Evolutionary conservation across 2,797 vertebrate genomes (phyloP).

Genomic region (Aplochiton taeniatus): DNA sequence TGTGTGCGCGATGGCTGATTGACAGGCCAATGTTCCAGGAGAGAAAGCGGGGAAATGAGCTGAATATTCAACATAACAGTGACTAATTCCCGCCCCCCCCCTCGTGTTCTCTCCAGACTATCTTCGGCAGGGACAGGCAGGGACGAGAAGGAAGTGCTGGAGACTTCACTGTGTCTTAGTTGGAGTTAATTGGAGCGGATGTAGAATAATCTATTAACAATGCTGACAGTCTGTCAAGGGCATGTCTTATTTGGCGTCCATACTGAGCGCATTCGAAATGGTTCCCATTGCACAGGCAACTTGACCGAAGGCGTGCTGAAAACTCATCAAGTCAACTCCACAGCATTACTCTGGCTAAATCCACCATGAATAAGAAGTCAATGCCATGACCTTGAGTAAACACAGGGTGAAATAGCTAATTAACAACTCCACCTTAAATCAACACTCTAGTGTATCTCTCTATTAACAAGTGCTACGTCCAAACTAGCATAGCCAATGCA

Average conservation of each 20-base stretch:
- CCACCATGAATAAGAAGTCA: neutral
- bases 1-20: constrained; percentile 55
- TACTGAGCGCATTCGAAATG: constrained; percentile 11
- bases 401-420: neutral
- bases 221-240: constrained; percentile 22
- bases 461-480: neutral
- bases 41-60: constrained; percentile 46
- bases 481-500: too few species aligned
- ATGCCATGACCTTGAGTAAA: constrained; percentile 13
- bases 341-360: neutral
- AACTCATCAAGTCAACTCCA: constrained; percentile 8
- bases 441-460: neutral
- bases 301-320: constrained; percentile 1
- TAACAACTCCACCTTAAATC: neutral
- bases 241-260: constrained; percentile 19
- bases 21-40: constrained; percentile 56
- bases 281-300: constrained; percentile 10
- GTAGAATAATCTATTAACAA: constrained; percentile 38
- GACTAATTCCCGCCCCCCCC: constrained; percentile 46
- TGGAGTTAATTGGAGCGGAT: constrained; percentile 50
- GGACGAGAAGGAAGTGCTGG: constrained; percentile 5
- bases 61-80: constrained; percentile 57
- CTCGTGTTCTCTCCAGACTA: constrained; percentile 31
- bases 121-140: constrained; percentile 24
- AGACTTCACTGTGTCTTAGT: constrained; percentile 31